Conservation (phyloP, 1,140 invertebrate genomes). For the Ctenoplectra terminalis region DNA sequence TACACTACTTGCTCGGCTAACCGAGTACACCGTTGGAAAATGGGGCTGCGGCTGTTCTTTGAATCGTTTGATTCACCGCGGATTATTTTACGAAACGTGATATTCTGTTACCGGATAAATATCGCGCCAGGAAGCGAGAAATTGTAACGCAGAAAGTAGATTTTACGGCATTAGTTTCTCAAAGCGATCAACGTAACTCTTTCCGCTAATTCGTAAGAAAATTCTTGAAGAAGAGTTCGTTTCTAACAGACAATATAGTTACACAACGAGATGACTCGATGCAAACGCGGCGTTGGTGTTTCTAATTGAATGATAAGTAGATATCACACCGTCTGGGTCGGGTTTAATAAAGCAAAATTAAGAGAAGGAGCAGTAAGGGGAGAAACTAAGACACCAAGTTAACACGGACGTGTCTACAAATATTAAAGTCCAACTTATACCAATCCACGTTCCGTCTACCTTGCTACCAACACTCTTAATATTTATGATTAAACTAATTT, state of each 20-base stretch:
- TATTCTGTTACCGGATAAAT: neutral
- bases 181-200: neutral
- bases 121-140: neutral
- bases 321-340: too few relatives aligned
- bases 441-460: neutral
- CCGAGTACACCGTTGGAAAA: neutral
- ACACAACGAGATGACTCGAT: neutral
- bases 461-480: neutral
- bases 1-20: neutral
- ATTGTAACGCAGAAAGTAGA: neutral
- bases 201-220: neutral
- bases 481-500: slow-evolving; percentile 5
- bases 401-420: neutral
- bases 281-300: neutral
- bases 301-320: neutral
- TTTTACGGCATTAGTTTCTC: neutral
- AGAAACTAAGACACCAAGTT: neutral
- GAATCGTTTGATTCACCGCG: neutral
- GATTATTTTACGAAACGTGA: neutral
- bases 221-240: neutral
- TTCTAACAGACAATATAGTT: neutral
- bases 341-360: neutral
- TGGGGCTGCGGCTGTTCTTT: neutral
- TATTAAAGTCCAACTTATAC: slow-evolving; percentile 2
- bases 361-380: neutral